These are phyloP conservation scores for Champsocephalus esox DNA, from an alignment of 2,797 vertebrate species.

Conservation along the genomic window DNA sequence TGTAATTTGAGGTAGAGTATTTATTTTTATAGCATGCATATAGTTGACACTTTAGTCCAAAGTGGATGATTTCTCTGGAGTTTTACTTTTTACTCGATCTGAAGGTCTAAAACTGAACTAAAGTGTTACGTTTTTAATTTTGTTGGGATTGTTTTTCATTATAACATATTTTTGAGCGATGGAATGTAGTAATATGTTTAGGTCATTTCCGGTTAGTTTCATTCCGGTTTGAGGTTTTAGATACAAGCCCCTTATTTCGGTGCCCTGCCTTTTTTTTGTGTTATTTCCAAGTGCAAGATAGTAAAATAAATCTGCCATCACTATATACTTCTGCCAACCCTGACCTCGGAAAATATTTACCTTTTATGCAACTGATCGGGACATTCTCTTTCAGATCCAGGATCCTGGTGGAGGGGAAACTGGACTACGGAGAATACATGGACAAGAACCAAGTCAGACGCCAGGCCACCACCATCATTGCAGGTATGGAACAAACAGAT, in stretches of 20 bases:
- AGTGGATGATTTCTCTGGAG: no score
- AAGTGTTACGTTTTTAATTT: no score
- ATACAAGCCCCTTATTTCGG: neutral
- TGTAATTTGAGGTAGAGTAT: no score
- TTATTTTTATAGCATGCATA: no score
- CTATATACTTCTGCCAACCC: neutral
- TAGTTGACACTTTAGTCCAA: no score
- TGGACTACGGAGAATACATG: conserved; percentile 96
- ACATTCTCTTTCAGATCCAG: conserved; percentile 83
- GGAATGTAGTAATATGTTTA: neutral
- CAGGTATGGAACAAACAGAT: conserved; percentile 81
- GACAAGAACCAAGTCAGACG: conserved; percentile 96
- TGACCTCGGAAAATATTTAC: neutral
- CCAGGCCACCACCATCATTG: conserved; percentile 96
- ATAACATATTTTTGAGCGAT: neutral
- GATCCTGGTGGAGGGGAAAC: conserved; percentile 93
- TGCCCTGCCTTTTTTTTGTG: neutral
- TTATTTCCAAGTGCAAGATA: no score
- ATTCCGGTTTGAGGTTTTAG: no score
- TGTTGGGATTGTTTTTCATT: no score
- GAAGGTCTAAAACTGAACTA: no score
- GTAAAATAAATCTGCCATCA: no score
- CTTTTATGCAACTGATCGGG: neutral
- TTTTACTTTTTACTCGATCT: no score
- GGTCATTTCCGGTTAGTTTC: neutral